Evolutionary conservation across 2,888 invertebrate species (phyloP).

Genomic region (Idaea biselata): DNA sequence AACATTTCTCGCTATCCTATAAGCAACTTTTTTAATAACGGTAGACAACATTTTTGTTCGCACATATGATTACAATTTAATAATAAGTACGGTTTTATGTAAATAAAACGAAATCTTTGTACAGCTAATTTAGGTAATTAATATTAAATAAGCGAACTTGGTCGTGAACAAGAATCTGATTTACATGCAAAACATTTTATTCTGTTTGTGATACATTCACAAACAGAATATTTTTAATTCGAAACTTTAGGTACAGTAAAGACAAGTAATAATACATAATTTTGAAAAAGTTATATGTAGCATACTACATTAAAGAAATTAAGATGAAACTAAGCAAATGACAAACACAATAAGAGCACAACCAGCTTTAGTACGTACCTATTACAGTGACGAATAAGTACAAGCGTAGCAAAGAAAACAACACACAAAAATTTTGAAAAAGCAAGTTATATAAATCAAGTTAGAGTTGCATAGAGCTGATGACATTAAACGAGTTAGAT

Average conservation of each 20-base stretch:
- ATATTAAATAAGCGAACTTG: background rate
- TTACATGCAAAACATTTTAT: background rate
- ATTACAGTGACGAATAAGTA: too few relatives aligned
- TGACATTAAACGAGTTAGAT: constrained; percentile 26
- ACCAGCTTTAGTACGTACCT: too few relatives aligned
- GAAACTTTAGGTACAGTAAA: background rate
- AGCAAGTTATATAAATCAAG: constrained; percentile 11
- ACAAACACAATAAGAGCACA: too few relatives aligned
- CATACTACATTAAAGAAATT: too few relatives aligned
- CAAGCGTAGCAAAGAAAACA: too few relatives aligned
- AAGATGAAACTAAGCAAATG: too few relatives aligned
- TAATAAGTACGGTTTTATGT: background rate
- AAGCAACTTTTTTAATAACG: background rate
- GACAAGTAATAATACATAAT: background rate
- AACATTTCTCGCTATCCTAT: background rate
- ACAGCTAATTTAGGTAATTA: background rate
- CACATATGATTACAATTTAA: background rate
- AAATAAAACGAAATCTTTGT: background rate
- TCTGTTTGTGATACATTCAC: background rate
- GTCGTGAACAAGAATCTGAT: background rate
- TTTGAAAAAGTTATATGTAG: too few relatives aligned
- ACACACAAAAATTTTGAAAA: too few relatives aligned
- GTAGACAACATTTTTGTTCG: background rate
- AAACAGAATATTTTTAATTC: background rate
- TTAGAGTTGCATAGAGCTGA: constrained; percentile 22